Base-by-base conservation (phyloP, 2,888 invertebrate species). In the Mystacides longicornis region DNA sequence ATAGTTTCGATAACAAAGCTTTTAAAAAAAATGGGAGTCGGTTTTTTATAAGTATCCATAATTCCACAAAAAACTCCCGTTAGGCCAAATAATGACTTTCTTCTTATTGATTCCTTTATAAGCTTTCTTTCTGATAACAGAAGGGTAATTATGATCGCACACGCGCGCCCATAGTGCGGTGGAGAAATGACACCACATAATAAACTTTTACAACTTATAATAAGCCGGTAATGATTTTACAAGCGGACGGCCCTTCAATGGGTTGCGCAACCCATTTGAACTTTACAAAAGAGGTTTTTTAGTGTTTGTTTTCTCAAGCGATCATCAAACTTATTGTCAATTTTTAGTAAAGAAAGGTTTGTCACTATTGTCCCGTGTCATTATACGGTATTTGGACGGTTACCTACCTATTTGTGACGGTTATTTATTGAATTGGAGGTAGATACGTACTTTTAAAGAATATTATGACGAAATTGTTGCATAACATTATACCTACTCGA, bases 221-320 rank as follows among this genome's bases (percentile, higher is more conserved):
- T 27, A 27, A 27, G 3, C 37, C 14, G n/a, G 19, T 42, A 21
- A 51, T 51, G 23, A 43, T 52, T 52, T 52, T 46, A 52, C 46
- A 51, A 45, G 43, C 19, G 19, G 11, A 27, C 5, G 11, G 37
- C 46, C 31, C 46, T 52, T n/a, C 27, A 52, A 46, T 20, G 46
- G 52, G 52, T 52, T 52, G 31, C 31, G 52, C 52, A 52, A 52
- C 20, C n/a, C 19, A 11, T 37, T 14, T n/a, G n/a, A n/a, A n/a
- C 7, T 14, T 7, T 3, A 14, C 14, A n/a, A 37, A 37, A 37
- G 16, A 37, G 37, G 37, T 37, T 37, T n/a, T n/a, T n/a, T 37
- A 14, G 37, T 37, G 37, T 37, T 37, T 37, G 14, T 3, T 37
- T 37, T 7, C n/a, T n/a, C n/a, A n/a, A n/a, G n/a, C n/a, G n/a